phyloP scores from a whole-genome alignment of 1,140 invertebrate species.

The Megalopta genalis region DNA sequence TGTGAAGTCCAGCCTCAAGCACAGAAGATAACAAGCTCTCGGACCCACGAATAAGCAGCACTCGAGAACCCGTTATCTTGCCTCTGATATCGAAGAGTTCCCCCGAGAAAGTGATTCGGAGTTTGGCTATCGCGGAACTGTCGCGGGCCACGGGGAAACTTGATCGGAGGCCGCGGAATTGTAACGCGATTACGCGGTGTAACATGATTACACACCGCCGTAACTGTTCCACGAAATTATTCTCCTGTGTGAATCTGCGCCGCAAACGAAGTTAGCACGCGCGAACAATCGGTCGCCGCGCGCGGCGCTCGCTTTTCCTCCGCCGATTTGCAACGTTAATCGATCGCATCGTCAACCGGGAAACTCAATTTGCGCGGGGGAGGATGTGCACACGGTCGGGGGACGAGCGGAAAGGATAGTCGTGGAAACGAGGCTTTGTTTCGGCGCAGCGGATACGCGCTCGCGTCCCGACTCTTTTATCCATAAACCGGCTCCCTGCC shows the following conservation, averaged over 20 bases:
- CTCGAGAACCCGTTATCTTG: no score
- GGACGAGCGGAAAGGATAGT: background rate
- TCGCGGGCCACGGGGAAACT: background rate
- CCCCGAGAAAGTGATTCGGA: no score
- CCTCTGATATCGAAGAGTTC: no score
- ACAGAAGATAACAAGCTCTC: no score
- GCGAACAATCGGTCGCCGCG: background rate
- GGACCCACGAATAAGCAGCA: no score
- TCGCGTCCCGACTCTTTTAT: constrained; percentile 2
- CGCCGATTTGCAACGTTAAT: constrained; percentile 11
- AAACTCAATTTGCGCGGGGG: constrained; percentile 6
- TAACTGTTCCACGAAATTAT: constrained; percentile 13
- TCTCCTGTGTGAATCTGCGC: background rate
- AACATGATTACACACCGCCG: background rate
- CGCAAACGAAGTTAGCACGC: background rate
- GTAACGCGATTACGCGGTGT: background rate
- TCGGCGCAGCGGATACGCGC: background rate
- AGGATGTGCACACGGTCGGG: background rate
- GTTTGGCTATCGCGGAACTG: background rate
- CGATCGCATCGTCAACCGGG: constrained; percentile 9
- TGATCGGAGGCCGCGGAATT: background rate
- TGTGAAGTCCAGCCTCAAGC: no score
- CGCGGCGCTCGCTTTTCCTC: background rate
- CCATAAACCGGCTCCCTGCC: background rate
- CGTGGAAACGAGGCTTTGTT: constrained; percentile 8